Evolutionary conservation across 2,888 invertebrate species (phyloP), one percentile per base, ranked within the genome.

Genomic region (Amphipoea oculea): DNA sequence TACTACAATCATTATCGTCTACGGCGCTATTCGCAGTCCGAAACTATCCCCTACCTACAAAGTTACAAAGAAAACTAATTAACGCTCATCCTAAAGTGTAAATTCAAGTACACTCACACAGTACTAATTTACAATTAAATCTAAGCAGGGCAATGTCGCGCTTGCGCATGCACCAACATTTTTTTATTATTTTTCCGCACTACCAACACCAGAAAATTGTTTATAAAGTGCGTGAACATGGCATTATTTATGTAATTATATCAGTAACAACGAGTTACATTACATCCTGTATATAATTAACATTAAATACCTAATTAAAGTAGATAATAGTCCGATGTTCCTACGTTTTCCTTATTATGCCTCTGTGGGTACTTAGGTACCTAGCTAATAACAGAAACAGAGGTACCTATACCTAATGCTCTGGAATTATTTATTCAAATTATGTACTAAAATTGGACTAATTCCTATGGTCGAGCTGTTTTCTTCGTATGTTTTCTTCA

Each of bases 291-390:
- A 91, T 85, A 91, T 94, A 94, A 96, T 96, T 95, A 96, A 92
- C 95, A 95, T 96, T 95, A 96, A 95, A 94, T 94, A 96, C 90
- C 95, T 96, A 92, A 96, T 96, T 96, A 96, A 91, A 89, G 90
- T 91, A 93, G 94, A 95, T 96, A 94, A 96, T 94, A 91, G 93
- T 78, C 86, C 88, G 92, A 91, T 89, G 87, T 86, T 89, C 79
- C 88, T 90, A 89, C 89, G 92, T 95, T 96, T 96, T 96, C 96
- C 96, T 95, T 93, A 92, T 94, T 93, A 91, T 89, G 85, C 82
- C 85, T 79, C 85, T 88, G 81, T 80, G 66, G 69, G 69, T 82
- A 78, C 79, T 77, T 84, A n/a, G n/a, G n/a, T n/a, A 82, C 68
- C 67, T 67, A 72, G 45, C 23, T 70, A 78, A 86, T 78, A 62